Evolutionary conservation across 2,888 invertebrate species (phyloP), one percentile per base, ranked within the genome.

Genomic region (Ophion obscuratus): DNA sequence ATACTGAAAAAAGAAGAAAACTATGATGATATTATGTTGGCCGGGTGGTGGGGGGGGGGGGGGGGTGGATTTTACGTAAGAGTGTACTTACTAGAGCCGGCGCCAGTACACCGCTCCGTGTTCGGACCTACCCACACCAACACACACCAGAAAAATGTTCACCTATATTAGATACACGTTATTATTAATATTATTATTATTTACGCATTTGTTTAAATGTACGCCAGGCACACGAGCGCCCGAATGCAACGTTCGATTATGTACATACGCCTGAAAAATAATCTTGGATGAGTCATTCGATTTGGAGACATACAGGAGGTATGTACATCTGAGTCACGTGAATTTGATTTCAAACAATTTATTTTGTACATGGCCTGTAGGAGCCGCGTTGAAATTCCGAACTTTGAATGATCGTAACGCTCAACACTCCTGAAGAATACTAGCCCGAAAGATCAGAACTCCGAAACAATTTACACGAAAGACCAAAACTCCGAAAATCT

Each of bases 31-130:
- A 36, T 24, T 64, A 14, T 9, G 24, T 1, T 44, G 14, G 70
- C 4, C 10, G 44, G 10, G 44, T 2, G 44, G 44, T 2, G 53
- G 53, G 24, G 27, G 66, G 40, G 44, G 40, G 27, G 36, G 84
- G 64, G 62, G 31, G 44, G 62, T 81, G 75, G 89, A 89, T 89
- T 87, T 88, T 87, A 87, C 89, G 89, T 87, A 89, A 90, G 88
- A 89, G 89, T 93, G 91, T 95, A 96, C 96, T 96, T 95, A 96
- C 96, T 95, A 94, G 95, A 94, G 93, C 95, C 95, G 90, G 93
- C 94, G 92, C 95, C 95, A 92, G 95, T 94, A 94, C 96, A 96
- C 92, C 95, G 95, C 93, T 95, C 94, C 93, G 95, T 93, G 93
- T 95, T 95, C 89, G 96, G 95, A 95, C 96, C 96, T 96, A 92